phyloP scores from a whole-genome alignment of 2,888 invertebrate genomes.

The Epinotia ramella region DNA sequence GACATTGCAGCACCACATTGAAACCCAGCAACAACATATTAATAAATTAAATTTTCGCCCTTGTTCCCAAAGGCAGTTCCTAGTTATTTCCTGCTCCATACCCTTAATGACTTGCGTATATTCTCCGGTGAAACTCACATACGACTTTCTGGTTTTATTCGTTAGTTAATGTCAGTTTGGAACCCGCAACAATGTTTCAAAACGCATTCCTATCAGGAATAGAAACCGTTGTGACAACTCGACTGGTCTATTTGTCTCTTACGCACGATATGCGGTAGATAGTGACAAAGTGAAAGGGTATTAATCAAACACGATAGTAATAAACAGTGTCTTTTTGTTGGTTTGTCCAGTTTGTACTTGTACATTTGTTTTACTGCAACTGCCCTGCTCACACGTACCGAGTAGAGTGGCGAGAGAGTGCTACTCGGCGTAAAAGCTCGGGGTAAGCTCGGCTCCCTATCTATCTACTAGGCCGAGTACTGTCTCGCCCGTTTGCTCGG shows the following conservation, averaged over 20 bases:
- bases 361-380: not conserved
- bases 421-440: too few species aligned
- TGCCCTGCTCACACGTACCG: too few species aligned
- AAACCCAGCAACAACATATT: too few species aligned
- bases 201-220: conserved; percentile 36
- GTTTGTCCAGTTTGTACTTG: conserved; percentile 7
- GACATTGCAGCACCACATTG: too few species aligned
- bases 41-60: not conserved
- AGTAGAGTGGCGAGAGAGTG: too few species aligned
- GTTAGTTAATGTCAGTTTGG: not conserved
- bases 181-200: conserved; percentile 33
- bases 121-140: not conserved
- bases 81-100: not conserved
- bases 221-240: conserved; percentile 38
- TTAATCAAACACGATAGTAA: conserved; percentile 28
- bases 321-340: not conserved
- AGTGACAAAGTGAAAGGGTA: conserved; percentile 34
- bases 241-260: conserved; percentile 37
- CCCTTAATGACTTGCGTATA: not conserved
- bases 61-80: not conserved
- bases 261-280: conserved; percentile 37
- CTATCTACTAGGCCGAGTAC: too few species aligned
- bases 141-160: not conserved
- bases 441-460: too few species aligned
- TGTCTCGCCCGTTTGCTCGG: too few species aligned